These are phyloP conservation scores for Megaleporinus macrocephalus DNA, from an alignment of 2,113 vertebrate genomes.

Conservation along the genomic window DNA sequence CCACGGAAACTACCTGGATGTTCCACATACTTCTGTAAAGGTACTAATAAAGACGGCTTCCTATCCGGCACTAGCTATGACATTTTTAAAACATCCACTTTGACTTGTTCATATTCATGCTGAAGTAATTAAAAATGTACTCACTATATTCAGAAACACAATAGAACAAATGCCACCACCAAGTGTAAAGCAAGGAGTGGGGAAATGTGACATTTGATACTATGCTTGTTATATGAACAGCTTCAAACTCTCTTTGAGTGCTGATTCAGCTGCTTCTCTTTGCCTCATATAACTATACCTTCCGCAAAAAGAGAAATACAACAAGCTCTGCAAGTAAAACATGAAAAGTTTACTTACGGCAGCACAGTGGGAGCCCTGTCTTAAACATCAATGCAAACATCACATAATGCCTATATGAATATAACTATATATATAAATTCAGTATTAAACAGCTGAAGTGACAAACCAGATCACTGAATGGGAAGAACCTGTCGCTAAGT, in stretches of 20 bases:
- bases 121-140: no score
- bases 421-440: neutral
- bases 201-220: no score
- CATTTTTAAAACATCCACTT: no score
- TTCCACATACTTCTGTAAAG: neutral
- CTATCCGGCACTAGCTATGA: no score
- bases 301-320: neutral
- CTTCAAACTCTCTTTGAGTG: neutral
- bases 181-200: neutral
- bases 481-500: neutral
- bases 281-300: neutral
- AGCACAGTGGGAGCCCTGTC: neutral
- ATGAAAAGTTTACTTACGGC: neutral
- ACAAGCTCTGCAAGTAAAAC: neutral
- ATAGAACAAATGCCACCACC: neutral
- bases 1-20: neutral
- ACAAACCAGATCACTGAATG: neutral
- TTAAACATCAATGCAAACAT: neutral
- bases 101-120: no score
- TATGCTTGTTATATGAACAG: neutral
- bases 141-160: neutral
- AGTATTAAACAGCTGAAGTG: neutral
- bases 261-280: neutral
- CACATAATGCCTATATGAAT: neutral
- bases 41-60: no score